A percentile compares a stretch with the other conserved stretches of the same genome.
Conservation (phyloP, 2,888 invertebrate genomes). For the Reticulitermes lucifugus region DNA sequence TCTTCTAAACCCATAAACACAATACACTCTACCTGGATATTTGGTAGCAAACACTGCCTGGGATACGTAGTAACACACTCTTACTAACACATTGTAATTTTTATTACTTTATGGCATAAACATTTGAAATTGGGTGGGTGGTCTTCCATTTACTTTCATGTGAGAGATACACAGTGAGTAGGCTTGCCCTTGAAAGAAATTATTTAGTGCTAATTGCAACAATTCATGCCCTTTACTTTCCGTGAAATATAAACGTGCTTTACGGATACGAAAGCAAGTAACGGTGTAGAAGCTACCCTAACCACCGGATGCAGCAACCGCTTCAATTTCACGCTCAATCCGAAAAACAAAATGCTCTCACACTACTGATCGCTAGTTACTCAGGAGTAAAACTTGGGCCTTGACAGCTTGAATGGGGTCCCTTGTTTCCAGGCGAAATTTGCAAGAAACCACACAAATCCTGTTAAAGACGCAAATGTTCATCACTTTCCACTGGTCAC, state of each 20-base stretch:
- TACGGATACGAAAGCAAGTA: background rate
- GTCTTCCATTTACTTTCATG: background rate
- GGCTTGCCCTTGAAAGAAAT: background rate
- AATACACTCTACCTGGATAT: background rate
- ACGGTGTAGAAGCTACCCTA: background rate
- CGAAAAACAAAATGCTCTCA: no score
- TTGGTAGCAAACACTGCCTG: background rate
- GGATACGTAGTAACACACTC: background rate
- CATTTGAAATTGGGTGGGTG: constrained; percentile 27
- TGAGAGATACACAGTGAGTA: background rate
- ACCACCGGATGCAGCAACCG: background rate
- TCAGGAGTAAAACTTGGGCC: no score
- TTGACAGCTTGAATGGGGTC: no score
- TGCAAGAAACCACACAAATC: no score
- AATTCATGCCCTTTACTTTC: constrained; percentile 12
- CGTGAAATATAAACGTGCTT: background rate
- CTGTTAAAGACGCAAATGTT: no score
- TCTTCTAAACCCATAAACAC: background rate
- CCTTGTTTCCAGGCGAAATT: no score
- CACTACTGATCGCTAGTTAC: no score
- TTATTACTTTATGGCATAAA: constrained; percentile 4
- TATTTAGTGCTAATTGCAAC: constrained; percentile 7
- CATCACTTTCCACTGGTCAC: no score
- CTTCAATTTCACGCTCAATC: background rate
- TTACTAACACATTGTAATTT: background rate